Conservation (phyloP, 1,140 invertebrate species). For the Ladona fulva region DNA sequence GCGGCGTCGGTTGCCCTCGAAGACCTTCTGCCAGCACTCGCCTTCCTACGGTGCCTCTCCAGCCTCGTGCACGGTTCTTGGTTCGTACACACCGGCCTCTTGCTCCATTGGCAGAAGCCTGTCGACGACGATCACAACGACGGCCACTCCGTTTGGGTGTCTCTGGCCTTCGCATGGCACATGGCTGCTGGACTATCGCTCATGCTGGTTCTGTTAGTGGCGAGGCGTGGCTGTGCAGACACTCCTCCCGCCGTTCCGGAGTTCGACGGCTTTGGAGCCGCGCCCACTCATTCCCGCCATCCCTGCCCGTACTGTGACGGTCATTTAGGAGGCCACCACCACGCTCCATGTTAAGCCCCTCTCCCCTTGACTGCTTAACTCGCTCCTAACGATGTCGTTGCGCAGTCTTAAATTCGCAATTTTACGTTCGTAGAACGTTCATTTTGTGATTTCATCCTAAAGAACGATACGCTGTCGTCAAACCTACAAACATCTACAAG, state of each 20-base stretch:
- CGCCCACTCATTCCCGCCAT: background rate
- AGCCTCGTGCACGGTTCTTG: conserved; percentile 37
- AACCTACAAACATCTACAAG: too few relatives aligned
- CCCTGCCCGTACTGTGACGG: background rate
- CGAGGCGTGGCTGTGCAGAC: conserved; percentile 28
- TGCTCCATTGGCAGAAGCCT: background rate
- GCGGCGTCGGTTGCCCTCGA: conserved; percentile 31
- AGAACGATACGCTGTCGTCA: too few relatives aligned
- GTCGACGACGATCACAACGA: conserved; percentile 23
- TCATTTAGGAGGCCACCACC: background rate
- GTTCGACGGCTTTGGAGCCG: background rate
- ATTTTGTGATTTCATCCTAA: too few relatives aligned
- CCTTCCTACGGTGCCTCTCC: conserved; percentile 31
- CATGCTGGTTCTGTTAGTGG: conserved; percentile 30
- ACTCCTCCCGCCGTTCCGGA: background rate
- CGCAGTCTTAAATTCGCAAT: too few relatives aligned
- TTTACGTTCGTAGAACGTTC: too few relatives aligned
- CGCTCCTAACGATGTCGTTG: too few relatives aligned
- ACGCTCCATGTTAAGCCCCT: background rate
- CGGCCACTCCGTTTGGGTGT: conserved; percentile 28
- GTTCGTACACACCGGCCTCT: conserved; percentile 35
- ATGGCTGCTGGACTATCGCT: conserved; percentile 32
- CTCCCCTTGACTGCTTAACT: too few relatives aligned
- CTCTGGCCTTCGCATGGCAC: conserved; percentile 36
- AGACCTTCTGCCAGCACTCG: conserved; percentile 34